Evolutionary conservation across 2,888 invertebrate genomes (phyloP), one percentile per base, ranked within the genome.

Genomic region (Belgica antarctica): DNA sequence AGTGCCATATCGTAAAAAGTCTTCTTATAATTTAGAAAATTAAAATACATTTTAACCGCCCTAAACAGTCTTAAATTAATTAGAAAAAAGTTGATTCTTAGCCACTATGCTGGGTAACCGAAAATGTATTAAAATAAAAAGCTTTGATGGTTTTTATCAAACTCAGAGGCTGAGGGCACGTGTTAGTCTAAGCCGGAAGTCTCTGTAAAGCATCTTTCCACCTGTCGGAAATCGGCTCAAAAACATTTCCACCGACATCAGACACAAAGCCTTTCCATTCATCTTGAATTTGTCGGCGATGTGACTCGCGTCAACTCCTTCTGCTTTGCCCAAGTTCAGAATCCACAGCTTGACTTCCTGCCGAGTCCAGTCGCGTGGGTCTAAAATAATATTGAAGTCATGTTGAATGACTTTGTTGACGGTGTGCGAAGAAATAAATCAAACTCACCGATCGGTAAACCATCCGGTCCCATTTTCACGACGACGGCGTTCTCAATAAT

Each of bases 191-290:
- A 88, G 81, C 76, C 88, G 84, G 75, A 86, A 87, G 77, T 86
- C 90, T 80, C 87, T 87, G 77, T 89, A 86, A 47, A 90, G 79
- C 71, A 84, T 78, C 76, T 86, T 86, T 8, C 89, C 89, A 0
- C 85, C 86, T 1, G 84, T 78, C 0, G 89, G 89, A 34, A 89
- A 89, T 52, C 90, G 79, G 72, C 83, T 83, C 1, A 86, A 81
- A 79, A 89, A 90, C 90, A 90, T 90, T 66, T 86, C 86, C 10
- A 84, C 81, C n/a, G 85, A 84, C 90, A 90, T 90, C 69, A 90
- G 83, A 73, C 90, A 90, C 3, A 90, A 79, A 0, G 89, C 90
- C 78, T 90, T 90, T 62, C 90, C 90, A 78, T 90, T 90, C 89
- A 90, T 90, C 0, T 86, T 85, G 79, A 90, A 90, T 72, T 89